Base-by-base conservation (phyloP, 1,140 invertebrate species). In the Chrysomallon squamiferum region DNA sequence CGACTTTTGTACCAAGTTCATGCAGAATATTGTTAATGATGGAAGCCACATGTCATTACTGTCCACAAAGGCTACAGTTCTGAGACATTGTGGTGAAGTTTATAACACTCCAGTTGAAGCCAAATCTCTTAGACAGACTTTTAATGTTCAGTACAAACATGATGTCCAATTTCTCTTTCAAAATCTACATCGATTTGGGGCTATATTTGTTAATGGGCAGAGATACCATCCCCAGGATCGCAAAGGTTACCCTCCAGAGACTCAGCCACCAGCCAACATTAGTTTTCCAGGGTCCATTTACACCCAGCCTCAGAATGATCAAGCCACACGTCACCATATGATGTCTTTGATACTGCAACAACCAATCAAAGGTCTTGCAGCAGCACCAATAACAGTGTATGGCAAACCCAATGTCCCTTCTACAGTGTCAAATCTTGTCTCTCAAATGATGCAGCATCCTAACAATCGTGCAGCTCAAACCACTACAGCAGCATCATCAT, bases 1-100 rank as follows among this genome's bases (percentile, higher is more conserved):
- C 30, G 93, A 95, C 86, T 92, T 95, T 86, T 94, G 93, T 82
- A 92, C 94, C 49, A 89, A 91, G 62, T 94, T 95, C 85, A 92
- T 94, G 49, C 89, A 90, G 76, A 88, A 90, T 77, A 92, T 92
- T 18, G 86, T 95, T 9, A 89, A 91, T 27, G 90, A 91, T 77
- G 93, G 93, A 59, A 92, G 90, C 69, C 93, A 95, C 83, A 92
- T 91, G 84, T 93, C 93, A 47, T 87, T 75, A 29, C 57, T 72
- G 15, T 72, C 60, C 47, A 65, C 66, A 35, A 68, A 72, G 59
- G 60, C 47, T 13, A 68, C 57, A 49, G 70, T 72, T 15, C 63
- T 68, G 60, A 66, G 59, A 25, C 65, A 72, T 27, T 72, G 70
- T 18, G 35, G 70, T 13, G 68, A 68, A 45, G 66, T 72, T 18